A percentile compares a stretch with the other conserved stretches of the same genome.
Evolutionary conservation across 2,113 vertebrate genomes (phyloP).

Genomic region (Caranx ignobilis): DNA sequence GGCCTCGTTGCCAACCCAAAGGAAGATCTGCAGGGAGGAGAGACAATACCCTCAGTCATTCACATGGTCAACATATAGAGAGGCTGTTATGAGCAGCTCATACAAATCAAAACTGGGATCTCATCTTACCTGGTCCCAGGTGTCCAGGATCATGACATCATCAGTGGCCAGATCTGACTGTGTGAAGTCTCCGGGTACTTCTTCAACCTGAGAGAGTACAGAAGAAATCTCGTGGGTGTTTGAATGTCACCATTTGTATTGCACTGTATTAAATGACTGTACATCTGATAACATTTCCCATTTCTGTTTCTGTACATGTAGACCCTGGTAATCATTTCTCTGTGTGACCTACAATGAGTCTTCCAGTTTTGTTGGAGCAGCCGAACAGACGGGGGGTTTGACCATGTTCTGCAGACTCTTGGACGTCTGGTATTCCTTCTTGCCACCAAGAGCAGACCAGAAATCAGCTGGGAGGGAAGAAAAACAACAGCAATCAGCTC

Average conservation of each 20-base stretch:
- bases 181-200: conserved; percentile 87
- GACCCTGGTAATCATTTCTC: background rate
- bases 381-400: conserved; percentile 84
- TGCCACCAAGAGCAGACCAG: conserved; percentile 85
- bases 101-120: background rate
- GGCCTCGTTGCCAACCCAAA: conserved; percentile 86
- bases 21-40: conserved; percentile 74
- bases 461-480: conserved; percentile 73
- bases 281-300: background rate
- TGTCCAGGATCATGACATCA: conserved; percentile 87
- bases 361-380: conserved; percentile 87
- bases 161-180: conserved; percentile 86
- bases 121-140: conserved; percentile 81
- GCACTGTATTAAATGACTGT: background rate
- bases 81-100: background rate
- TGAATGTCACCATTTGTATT: background rate
- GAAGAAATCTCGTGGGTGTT: background rate
- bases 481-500: conserved; percentile 11
- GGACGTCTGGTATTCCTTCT: conserved; percentile 86
- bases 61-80: background rate
- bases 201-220: conserved; percentile 78
- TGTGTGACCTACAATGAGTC: conserved; percentile 77
- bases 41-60: conserved; percentile 27
- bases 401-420: conserved; percentile 74
- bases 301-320: background rate